phyloP scores from a whole-genome alignment of 2,888 invertebrate species.

The Tipula helvola region DNA sequence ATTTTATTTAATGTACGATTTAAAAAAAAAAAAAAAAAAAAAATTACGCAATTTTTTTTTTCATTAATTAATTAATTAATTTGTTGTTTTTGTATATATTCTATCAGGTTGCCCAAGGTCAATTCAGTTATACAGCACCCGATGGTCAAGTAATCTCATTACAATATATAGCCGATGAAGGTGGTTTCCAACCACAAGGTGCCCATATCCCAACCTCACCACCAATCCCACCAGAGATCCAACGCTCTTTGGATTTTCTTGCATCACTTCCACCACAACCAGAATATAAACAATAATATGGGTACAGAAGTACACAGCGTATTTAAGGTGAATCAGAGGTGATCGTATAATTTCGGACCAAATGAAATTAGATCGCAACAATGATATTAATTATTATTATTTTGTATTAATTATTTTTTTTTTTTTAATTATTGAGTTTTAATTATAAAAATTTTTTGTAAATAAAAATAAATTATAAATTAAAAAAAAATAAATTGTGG shows the following conservation, averaged over 20 bases:
- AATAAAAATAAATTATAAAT: constrained; percentile 5
- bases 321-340: neutral
- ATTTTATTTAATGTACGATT: too few relatives aligned
- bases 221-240: constrained; percentile 56
- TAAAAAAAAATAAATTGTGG: neutral
- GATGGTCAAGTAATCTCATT: constrained; percentile 47
- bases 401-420: constrained; percentile 4
- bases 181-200: constrained; percentile 50
- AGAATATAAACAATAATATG: neutral
- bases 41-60: neutral
- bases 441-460: neutral
- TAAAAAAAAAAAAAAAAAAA: too few relatives aligned
- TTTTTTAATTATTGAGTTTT: neutral
- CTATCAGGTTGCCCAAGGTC: constrained; percentile 43
- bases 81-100: neutral
- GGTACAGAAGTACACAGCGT: neutral
- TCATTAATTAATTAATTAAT: neutral
- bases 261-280: constrained; percentile 45
- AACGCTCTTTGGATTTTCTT: constrained; percentile 50
- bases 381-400: neutral
- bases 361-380: neutral
- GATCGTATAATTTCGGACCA: neutral
- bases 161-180: constrained; percentile 54
- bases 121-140: constrained; percentile 48
- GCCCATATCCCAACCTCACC: constrained; percentile 41